phyloP scores from a whole-genome alignment of 2,888 invertebrate species.

The Saturnia japonica region DNA sequence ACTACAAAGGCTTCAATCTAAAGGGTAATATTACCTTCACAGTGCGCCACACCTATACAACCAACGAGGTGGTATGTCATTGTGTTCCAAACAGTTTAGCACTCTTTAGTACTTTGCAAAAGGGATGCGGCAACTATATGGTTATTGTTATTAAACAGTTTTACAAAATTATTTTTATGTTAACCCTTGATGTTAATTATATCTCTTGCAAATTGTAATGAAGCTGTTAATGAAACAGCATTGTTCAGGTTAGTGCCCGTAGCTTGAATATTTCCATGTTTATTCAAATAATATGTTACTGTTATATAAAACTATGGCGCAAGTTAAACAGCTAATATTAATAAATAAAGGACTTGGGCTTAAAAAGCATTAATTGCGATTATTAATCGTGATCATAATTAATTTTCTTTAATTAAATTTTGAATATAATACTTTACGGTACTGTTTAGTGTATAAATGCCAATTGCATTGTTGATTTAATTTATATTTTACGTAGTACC shows the following conservation, averaged over 20 bases:
- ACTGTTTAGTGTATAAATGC: neutral
- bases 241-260: too few relatives aligned
- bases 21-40: slow-evolving; percentile 30
- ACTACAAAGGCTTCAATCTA: slow-evolving; percentile 56
- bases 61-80: neutral
- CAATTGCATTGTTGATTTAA: neutral
- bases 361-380: too few relatives aligned
- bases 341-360: neutral
- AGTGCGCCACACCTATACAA: neutral
- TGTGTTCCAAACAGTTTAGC: neutral
- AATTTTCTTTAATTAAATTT: too few relatives aligned
- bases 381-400: too few relatives aligned
- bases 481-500: too few relatives aligned
- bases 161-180: neutral
- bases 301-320: too few relatives aligned
- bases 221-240: neutral
- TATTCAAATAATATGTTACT: too few relatives aligned
- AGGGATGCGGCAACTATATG: neutral
- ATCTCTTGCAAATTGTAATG: too few relatives aligned
- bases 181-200: neutral
- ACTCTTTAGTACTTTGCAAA: neutral
- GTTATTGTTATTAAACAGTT: neutral
- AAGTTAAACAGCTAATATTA: too few relatives aligned
- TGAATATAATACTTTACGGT: neutral
- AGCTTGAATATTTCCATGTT: too few relatives aligned